These are phyloP conservation scores for Oenanthe melanoleuca DNA, from an alignment of 2,113 vertebrate genomes.

Conservation along the genomic window DNA sequence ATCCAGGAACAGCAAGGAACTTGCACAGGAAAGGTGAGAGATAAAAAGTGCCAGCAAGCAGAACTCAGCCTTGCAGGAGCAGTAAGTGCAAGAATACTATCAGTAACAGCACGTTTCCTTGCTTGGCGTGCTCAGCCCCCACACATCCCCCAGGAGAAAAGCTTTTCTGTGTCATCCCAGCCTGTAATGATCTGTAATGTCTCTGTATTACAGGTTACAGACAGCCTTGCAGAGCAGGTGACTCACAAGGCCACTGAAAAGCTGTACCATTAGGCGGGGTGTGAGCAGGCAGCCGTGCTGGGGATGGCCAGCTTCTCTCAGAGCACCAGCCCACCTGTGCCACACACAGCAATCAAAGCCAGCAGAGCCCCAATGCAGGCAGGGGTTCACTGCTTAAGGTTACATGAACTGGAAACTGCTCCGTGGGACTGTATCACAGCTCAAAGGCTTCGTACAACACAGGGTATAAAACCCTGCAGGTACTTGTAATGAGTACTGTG, in stretches of 20 bases:
- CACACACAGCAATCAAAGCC: rapidly evolving
- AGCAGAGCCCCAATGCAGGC: neutral
- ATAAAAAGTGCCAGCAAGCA: constrained; percentile 2
- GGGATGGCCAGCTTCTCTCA: neutral
- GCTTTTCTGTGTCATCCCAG: neutral
- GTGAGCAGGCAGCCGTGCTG: neutral
- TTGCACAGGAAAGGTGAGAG: constrained; percentile 38
- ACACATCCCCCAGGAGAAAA: rapidly evolving
- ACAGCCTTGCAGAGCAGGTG: neutral
- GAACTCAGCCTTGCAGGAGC: neutral
- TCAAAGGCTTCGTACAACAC: neutral
- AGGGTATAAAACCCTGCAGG: neutral
- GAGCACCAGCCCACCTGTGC: neutral
- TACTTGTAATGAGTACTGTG: rapidly evolving
- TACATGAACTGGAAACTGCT: neutral
- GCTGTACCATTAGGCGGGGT: neutral
- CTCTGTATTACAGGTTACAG: neutral
- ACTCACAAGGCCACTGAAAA: neutral
- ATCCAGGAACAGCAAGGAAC: constrained; percentile 2
- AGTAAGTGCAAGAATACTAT: neutral
- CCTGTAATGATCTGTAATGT: neutral
- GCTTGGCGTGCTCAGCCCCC: neutral
- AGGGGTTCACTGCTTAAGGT: neutral
- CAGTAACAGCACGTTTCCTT: neutral
- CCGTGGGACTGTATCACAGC: neutral